Evolutionary conservation across 2,113 vertebrate species (phyloP), one percentile per base, ranked within the genome.

Genomic region (Catharus bicknelli): DNA sequence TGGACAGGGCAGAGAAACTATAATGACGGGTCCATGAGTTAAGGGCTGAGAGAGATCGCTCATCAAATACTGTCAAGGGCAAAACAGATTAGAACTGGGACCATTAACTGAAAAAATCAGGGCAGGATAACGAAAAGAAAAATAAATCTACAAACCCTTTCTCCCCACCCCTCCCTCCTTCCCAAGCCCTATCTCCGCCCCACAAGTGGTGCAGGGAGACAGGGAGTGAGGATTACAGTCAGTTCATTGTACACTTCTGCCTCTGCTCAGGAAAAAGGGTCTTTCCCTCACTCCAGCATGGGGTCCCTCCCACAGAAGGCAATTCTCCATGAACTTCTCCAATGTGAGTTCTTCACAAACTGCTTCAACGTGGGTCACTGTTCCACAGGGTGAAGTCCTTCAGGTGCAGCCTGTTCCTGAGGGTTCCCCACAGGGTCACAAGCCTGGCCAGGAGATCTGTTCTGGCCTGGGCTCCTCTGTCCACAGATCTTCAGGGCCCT

Each of bases 321-420:
- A 32, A 11, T 36, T 21, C 14, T 59, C 32, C 32, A 27, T 43
- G 1, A 67, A 26, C 1, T 67, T 50, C 4, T 67, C 10, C 45
- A 36, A 0, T n/a, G 16, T 16, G 25, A 57, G 18, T 40, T 74
- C n/a, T 64, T 14, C 22, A 40, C 13, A 16, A 57, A 15, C 30
- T n/a, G 7, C 29, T 58, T 4, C 34, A 66, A 3, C 0, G 0
- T 75, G 19, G 4, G 2, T 34, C 2, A 36, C 34, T 36, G 34
- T 36, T 36, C 34, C 34, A 1, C 13, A 7, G 61, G 5, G 34
- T 29, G 10, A 23, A n/a, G 12, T 40, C 14, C 40, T 47, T 40
- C 42, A 40, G n/a, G 22, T 22, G n/a, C 50, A 64, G 22, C 14
- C 50, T 55, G 34, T 13, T 57, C 34, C 51, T n/a, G 13, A 5